These are phyloP conservation scores for Thalassophryne amazonica DNA, from an alignment of 2,797 vertebrate genomes.

Conservation along the genomic window DNA sequence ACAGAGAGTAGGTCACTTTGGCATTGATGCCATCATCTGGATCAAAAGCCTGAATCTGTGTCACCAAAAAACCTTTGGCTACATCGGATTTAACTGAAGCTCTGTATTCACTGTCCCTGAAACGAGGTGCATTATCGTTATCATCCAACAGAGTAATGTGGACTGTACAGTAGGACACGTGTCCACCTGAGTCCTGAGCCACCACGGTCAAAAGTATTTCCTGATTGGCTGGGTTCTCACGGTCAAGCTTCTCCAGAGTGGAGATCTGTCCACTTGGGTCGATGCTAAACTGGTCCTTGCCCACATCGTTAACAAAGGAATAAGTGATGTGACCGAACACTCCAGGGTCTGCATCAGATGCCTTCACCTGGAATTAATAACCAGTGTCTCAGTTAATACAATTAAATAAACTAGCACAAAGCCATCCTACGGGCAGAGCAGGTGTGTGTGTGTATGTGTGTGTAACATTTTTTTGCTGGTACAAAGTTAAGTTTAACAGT, in stretches of 20 bases:
- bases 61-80: constrained; percentile 87
- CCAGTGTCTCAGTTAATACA: constrained; percentile 1
- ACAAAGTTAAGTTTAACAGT: too few relatives aligned
- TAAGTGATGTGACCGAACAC: constrained; percentile 85
- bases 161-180: constrained; percentile 85
- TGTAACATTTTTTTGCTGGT: too few relatives aligned
- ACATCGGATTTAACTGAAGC: constrained; percentile 91
- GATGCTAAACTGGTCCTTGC: constrained; percentile 88
- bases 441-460: too few relatives aligned
- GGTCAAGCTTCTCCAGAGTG: constrained; percentile 88
- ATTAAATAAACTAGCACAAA: too few relatives aligned
- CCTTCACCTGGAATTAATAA: constrained; percentile 73
- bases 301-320: constrained; percentile 88
- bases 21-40: constrained; percentile 89
- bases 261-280: constrained; percentile 87
- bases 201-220: constrained; percentile 84
- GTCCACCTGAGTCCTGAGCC: constrained; percentile 89
- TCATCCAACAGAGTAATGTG: constrained; percentile 89
- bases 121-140: constrained; percentile 91
- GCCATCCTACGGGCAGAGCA: too few relatives aligned
- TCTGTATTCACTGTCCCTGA: constrained; percentile 86
- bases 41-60: constrained; percentile 91
- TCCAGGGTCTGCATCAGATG: constrained; percentile 90
- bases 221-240: constrained; percentile 84
- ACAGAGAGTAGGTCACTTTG: constrained; percentile 91